Conservation (phyloP, 1,140 invertebrate genomes). For the Eufriesea mexicana region DNA sequence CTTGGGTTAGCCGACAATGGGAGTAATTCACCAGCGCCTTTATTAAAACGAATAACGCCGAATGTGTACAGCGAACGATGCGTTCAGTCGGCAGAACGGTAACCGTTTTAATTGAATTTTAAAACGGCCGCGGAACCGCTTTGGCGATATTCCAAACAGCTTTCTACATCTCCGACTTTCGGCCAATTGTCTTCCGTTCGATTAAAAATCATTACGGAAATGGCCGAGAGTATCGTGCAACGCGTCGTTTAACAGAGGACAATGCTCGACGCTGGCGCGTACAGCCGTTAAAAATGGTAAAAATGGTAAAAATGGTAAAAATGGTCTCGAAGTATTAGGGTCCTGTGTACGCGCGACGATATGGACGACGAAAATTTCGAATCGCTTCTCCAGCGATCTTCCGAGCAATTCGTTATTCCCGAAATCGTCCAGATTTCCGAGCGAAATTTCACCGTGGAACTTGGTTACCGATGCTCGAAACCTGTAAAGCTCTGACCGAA, state of each 20-base stretch:
- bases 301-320: too few relatives aligned
- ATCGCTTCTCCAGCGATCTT: not conserved
- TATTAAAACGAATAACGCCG: slow-evolving; percentile 40
- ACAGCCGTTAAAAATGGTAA: not conserved
- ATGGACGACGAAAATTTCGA: slow-evolving; percentile 24
- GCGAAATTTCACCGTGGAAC: not conserved
- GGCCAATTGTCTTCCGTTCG: slow-evolving; percentile 49
- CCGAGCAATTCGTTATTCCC: not conserved
- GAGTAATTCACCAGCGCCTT: slow-evolving; percentile 26
- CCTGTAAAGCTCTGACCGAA: not conserved
- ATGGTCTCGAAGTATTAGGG: not conserved
- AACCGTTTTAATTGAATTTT: slow-evolving; percentile 52
- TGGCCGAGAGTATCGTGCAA: slow-evolving; percentile 24
- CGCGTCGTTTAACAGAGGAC: slow-evolving; percentile 37
- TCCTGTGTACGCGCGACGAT: not conserved
- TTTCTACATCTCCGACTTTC: slow-evolving; percentile 42
- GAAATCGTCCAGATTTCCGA: too few relatives aligned
- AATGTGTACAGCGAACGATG: slow-evolving; percentile 11
- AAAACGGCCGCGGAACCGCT: slow-evolving; percentile 29
- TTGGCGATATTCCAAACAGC: slow-evolving; percentile 49
- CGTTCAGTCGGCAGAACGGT: not conserved
- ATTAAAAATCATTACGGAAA: slow-evolving; percentile 53
- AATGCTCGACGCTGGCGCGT: not conserved
- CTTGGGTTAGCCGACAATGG: slow-evolving; percentile 16
- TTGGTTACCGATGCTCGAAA: too few relatives aligned